Evolutionary conservation across 2,797 vertebrate genomes (phyloP), one percentile per base, ranked within the genome.

Genomic region (Onychomys torridus): DNA sequence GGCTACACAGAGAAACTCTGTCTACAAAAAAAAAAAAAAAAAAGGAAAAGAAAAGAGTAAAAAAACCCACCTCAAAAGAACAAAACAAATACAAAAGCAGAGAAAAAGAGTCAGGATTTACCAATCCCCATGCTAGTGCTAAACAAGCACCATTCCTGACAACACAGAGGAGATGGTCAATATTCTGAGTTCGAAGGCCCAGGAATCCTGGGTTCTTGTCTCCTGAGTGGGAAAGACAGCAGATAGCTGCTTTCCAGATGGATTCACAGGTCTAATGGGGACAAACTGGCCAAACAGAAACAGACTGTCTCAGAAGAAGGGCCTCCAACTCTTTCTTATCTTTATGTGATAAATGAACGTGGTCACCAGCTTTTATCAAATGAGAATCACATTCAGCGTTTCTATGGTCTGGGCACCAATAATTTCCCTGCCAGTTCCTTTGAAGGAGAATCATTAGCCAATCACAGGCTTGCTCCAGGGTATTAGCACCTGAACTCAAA

Each of bases 401-500:
- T 94, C 37, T 49, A 76, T 78, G 89, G 27, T 27, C 52, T 37
- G 69, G 46, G 23, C 88, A 94, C 43, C 77, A 94, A 90, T 69
- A 92, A 92, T 61, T 52, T 55, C 43, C 69, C 52, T 78, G 86
- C 67, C 40, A 93, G 14, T 92, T 32, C 40, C 40, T 95, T 87
- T 55, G 85, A 93, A 43, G 96, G 79, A 73, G 79, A 61, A 43
- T 29, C 16, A 85, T 81, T 59, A 83, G n/a, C 27, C 27, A 55
- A 65, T 69, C 37, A 91, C 19, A 89, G 7, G 19, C 46, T 49
- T 83, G 55, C 21, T 57, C 25, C 46, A 25, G 40, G 90, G 52
- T 32, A 89, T 92, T 89, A 69, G 63, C 89, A 91, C 75, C 75
- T 91, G 90, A 90, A 87, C 46, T 84, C 87, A 94, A 57, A 78